These are phyloP conservation scores for Mystacornis crossleyi DNA, from an alignment of 2,113 vertebrate genomes.

Conservation along the genomic window DNA sequence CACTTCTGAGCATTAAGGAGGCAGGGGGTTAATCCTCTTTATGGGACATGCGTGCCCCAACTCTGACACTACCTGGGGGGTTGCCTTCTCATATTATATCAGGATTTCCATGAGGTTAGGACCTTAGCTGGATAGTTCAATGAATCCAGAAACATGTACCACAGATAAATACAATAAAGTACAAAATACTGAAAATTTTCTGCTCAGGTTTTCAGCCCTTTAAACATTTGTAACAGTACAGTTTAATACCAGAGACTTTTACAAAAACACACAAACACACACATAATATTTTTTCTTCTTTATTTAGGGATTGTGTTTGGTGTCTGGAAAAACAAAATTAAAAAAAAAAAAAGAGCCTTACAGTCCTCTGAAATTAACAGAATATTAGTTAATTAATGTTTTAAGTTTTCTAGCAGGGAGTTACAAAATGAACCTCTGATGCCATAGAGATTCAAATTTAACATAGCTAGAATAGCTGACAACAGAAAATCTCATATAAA, in stretches of 20 bases:
- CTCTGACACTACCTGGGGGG: neutral
- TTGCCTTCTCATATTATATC: neutral
- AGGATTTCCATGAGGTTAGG: neutral
- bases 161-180: neutral
- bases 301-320: neutral
- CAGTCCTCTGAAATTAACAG: neutral
- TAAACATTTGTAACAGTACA: neutral
- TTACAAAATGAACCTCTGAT: neutral
- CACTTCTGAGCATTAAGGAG: neutral
- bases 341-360: neutral
- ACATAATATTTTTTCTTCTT: neutral
- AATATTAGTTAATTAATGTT: neutral
- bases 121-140: neutral
- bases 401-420: neutral
- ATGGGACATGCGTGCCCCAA: rapidly evolving
- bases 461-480: neutral
- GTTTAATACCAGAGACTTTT: neutral
- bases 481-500: neutral
- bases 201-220: neutral
- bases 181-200: neutral
- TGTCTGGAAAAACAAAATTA: neutral
- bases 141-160: neutral
- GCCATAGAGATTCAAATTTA: neutral
- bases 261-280: neutral
- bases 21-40: neutral